Evolutionary conservation across 2,797 vertebrate species (phyloP), one percentile per base, ranked within the genome.

Genomic region (Acipenser oxyrinchus): DNA sequence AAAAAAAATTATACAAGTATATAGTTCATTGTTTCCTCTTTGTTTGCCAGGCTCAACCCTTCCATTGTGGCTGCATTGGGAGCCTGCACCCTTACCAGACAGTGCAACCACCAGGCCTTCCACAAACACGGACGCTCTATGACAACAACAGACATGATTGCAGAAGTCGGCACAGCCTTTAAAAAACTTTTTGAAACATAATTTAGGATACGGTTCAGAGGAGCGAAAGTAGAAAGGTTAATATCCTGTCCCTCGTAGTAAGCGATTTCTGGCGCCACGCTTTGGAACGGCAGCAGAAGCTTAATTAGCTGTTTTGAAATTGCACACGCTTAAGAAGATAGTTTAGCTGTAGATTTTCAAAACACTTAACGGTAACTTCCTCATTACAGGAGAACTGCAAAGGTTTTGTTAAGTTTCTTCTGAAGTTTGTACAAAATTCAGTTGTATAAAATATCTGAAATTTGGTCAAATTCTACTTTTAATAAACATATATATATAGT

Each of bases 111-210:
- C 69, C 95, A 96, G 78, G 97, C 96, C 68, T 99, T 99, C 77
- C 90, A 93, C 76, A 93, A 82, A 75, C 84, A 92, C 0, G 92
- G 95, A 76, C 92, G 97, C 37, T 90, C 95, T 73, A 95, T 92
- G 81, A 97, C 94, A 71, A 93, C 97, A 66, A 87, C 92, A 0
- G 94, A 98, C 84, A 98, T 99, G 95, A 89, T 99, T 76, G 84
- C 90, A 62, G 95, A 99, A 86, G 87, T 99, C 3, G 91, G 95
- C 66, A 77, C 88, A 0, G 94, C 94, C 70, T 99, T 99, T 85
- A 91, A 73, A 78, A 93, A 89, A 77, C 90, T 98, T 50, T 98
- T 96, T 71, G 93, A 97, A 81, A 91, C 83, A 81, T 97, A 88
- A 95, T 80, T 48, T 48, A 2, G 51, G 50, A 12, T 12, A 74